Percentiles rank a stretch among this genome's conserved stretches.
Evolutionary conservation across 2,888 invertebrate genomes (phyloP).

Genomic region (Trachelus stipa): DNA sequence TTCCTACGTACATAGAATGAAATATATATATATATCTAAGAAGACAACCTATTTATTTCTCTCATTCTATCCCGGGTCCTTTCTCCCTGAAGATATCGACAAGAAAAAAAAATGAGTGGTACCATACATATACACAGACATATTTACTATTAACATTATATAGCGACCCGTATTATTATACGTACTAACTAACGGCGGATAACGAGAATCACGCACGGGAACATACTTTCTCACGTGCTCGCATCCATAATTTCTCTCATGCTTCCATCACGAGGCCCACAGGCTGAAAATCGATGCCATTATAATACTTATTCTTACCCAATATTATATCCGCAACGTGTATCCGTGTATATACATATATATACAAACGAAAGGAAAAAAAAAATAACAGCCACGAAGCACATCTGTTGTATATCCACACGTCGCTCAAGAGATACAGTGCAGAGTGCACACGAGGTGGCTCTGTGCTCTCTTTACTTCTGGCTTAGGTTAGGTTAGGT

Average conservation of each 20-base stretch:
- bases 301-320: background rate
- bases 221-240: background rate
- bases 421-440: background rate
- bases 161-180: background rate
- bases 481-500: slow-evolving; percentile 4
- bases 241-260: background rate
- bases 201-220: background rate
- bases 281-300: background rate
- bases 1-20: background rate
- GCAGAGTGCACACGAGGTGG: background rate
- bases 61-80: background rate
- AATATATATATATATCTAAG: background rate
- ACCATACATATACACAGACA: background rate
- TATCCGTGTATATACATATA: background rate
- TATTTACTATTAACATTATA: background rate
- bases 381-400: background rate
- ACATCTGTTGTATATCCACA: slow-evolving; percentile 2
- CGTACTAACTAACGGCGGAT: background rate
- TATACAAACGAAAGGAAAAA: background rate
- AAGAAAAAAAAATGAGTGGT: background rate
- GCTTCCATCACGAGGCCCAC: background rate
- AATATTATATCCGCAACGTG: background rate
- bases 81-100: background rate
- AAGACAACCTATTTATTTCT: background rate
- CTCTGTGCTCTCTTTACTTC: slow-evolving; percentile 1